phyloP scores from a whole-genome alignment of 2,888 invertebrate genomes.

The Perdita meconis region DNA sequence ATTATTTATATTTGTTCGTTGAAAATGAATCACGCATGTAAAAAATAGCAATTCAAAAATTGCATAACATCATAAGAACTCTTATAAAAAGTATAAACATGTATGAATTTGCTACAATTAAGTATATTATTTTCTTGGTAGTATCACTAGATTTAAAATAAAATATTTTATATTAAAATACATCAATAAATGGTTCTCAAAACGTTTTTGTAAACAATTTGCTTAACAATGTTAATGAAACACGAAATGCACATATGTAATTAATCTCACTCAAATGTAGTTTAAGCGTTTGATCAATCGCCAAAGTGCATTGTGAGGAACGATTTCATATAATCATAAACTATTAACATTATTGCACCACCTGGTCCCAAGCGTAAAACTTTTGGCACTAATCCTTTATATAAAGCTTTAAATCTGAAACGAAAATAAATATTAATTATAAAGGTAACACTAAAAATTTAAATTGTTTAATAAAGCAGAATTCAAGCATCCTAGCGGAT shows the following conservation, averaged over 20 bases:
- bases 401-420: conserved; percentile 91
- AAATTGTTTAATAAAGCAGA: neutral
- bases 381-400: conserved; percentile 96
- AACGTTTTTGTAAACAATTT: neutral
- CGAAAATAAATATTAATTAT: conserved; percentile 12
- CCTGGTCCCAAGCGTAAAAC: conserved; percentile 96
- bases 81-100: no score
- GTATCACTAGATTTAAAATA: no score
- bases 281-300: conserved; percentile 41
- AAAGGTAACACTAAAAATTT: neutral
- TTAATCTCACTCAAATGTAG: neutral
- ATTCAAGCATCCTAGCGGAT: no score
- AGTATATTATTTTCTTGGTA: no score
- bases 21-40: no score
- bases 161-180: neutral
- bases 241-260: conserved; percentile 29
- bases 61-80: no score
- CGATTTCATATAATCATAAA: conserved; percentile 94
- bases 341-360: conserved; percentile 97
- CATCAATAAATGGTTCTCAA: neutral
- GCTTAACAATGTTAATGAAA: conserved; percentile 2
- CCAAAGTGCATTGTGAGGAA: conserved; percentile 87
- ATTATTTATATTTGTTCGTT: no score
- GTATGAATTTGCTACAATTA: no score
- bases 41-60: no score